These are phyloP conservation scores for Hippocampus zosterae DNA, from an alignment of 2,113 vertebrate species.

Conservation along the genomic window DNA sequence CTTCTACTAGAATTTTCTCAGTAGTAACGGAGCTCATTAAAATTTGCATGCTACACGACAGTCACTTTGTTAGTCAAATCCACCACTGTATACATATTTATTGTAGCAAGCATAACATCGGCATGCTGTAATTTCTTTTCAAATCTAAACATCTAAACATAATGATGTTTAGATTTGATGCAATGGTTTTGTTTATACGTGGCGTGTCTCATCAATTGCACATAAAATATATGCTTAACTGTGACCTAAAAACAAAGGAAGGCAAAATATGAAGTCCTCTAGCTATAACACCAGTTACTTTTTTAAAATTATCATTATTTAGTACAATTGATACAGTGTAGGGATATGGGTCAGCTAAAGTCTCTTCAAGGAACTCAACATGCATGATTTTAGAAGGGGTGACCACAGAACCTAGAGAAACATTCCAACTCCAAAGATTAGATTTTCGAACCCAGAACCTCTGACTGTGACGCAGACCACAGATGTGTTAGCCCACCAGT, in stretches of 20 bases:
- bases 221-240: neutral
- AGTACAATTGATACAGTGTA: too few relatives aligned
- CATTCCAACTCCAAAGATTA: neutral
- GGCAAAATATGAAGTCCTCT: neutral
- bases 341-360: too few relatives aligned
- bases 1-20: neutral
- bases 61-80: neutral
- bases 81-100: neutral
- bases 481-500: neutral
- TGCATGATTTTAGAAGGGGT: too few relatives aligned
- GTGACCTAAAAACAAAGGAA: neutral
- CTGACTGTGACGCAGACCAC: neutral
- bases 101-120: neutral
- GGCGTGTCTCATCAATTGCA: neutral
- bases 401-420: too few relatives aligned
- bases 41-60: constrained; percentile 1
- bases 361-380: too few relatives aligned
- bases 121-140: neutral
- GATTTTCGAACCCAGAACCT: neutral
- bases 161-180: neutral
- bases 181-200: neutral
- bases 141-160: too few relatives aligned
- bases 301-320: too few relatives aligned
- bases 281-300: neutral
- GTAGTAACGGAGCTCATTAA: constrained; percentile 25